Percentiles rank a stretch among this genome's conserved stretches.
Evolutionary conservation across 2,113 vertebrate genomes (phyloP).

Genomic region (Clinocottus analis): DNA sequence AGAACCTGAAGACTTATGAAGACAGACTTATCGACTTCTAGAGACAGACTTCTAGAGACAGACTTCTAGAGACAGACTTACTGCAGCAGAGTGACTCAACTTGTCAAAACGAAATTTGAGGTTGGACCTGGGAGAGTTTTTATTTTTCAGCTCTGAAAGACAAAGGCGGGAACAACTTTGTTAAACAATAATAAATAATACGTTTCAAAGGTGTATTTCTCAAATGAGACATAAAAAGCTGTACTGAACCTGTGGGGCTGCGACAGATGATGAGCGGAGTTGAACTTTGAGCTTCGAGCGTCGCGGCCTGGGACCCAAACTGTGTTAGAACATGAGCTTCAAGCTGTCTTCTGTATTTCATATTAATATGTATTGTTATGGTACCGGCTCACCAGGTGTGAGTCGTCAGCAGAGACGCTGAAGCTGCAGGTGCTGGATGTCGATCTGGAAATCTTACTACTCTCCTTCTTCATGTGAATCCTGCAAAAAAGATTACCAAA

Average conservation of each 20-base stretch:
- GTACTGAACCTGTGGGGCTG: slow-evolving; percentile 89
- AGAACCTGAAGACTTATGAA: no score
- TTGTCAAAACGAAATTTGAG: slow-evolving; percentile 97
- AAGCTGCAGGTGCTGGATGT: slow-evolving; percentile 94
- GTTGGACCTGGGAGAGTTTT: slow-evolving; percentile 92
- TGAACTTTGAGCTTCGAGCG: slow-evolving; percentile 82
- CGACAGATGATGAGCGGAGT: slow-evolving; percentile 89
- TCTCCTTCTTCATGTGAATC: slow-evolving; percentile 88
- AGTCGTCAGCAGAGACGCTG: slow-evolving; percentile 88
- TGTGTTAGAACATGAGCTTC: no score
- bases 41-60: no score
- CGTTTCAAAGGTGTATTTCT: no score
- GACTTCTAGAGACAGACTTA: slow-evolving; percentile 69
- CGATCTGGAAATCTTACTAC: slow-evolving; percentile 87
- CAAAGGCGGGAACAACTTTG: not conserved
- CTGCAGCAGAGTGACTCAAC: slow-evolving; percentile 87
- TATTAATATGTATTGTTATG: no score
- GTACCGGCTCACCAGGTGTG: slow-evolving; percentile 81
- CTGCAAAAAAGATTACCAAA: slow-evolving; percentile 60
- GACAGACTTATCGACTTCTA: no score
- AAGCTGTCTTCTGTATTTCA: no score
- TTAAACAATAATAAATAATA: no score
- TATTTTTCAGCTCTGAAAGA: slow-evolving; percentile 88
- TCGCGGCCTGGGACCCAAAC: slow-evolving; percentile 61
- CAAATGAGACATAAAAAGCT: no score